Percentiles rank a stretch among this genome's conserved stretches.
Evolutionary conservation across 2,888 invertebrate genomes (phyloP).

Genomic region (Odiellus spinosus): DNA sequence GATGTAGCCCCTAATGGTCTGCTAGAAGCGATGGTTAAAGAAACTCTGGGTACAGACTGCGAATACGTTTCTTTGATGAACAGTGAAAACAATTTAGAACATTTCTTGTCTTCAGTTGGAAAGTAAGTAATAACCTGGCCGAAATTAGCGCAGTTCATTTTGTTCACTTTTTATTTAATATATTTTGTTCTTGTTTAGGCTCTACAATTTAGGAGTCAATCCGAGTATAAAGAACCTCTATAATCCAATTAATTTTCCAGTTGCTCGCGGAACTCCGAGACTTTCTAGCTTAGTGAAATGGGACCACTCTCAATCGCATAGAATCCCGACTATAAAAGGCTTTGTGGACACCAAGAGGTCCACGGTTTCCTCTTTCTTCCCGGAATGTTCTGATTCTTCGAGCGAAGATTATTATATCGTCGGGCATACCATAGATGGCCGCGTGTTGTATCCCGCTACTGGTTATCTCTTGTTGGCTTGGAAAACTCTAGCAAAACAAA

Average conservation of each 20-base stretch:
- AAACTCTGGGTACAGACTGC: too few relatives aligned
- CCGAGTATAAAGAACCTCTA: slow-evolving; percentile 23
- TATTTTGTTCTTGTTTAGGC: slow-evolving; percentile 31
- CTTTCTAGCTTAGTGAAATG: not conserved
- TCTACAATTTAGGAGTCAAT: slow-evolving; percentile 38
- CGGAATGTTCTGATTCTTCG: slow-evolving; percentile 16
- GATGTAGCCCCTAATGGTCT: too few relatives aligned
- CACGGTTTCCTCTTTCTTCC: not conserved
- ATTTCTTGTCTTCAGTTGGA: slow-evolving; percentile 30
- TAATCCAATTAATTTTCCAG: slow-evolving; percentile 19
- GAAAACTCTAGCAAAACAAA: slow-evolving; percentile 29
- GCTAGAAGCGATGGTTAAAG: too few relatives aligned
- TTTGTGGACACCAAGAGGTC: not conserved
- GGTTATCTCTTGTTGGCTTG: slow-evolving; percentile 35
- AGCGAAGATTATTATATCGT: slow-evolving; percentile 25
- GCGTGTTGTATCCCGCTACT: slow-evolving; percentile 37
- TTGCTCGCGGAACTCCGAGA: slow-evolving; percentile 7
- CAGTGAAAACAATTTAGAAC: too few relatives aligned
- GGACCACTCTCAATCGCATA: slow-evolving; percentile 1
- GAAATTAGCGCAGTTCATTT: too few relatives aligned
- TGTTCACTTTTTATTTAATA: slow-evolving; percentile 29
- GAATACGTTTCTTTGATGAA: too few relatives aligned
- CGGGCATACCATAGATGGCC: slow-evolving; percentile 36
- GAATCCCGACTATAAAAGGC: slow-evolving; percentile 42
- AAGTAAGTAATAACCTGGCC: slow-evolving; percentile 36